phyloP scores from a whole-genome alignment of 64 coral and sea anemone species.

The Stichodactyla helianthus region DNA sequence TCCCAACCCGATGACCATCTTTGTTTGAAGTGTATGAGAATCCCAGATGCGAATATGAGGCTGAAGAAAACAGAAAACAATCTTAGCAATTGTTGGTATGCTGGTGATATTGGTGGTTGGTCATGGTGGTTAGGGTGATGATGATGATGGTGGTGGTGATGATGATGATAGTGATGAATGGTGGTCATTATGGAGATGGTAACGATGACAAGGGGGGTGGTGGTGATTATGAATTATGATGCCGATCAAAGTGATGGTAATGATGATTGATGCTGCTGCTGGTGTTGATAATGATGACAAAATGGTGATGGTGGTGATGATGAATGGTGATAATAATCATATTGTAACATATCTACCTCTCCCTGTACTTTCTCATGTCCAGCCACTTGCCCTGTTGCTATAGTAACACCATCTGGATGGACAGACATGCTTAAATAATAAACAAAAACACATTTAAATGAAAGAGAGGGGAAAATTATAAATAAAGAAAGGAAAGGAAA shows the following conservation, averaged over 20 bases:
- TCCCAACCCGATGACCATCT: conserved; percentile 58
- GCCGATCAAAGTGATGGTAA: neutral
- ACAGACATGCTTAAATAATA: conserved; percentile 49
- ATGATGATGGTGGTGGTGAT: neutral
- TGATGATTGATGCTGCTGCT: neutral
- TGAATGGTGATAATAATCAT: neutral
- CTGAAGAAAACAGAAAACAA: neutral
- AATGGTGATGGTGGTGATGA: too few relatives aligned
- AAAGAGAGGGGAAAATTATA: neutral
- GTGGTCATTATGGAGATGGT: neutral
- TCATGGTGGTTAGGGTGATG: neutral
- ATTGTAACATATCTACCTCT: conserved; percentile 6
- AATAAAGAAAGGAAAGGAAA: neutral
- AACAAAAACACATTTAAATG: neutral
- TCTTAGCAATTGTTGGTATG: neutral
- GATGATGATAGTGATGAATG: neutral
- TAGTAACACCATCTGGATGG: conserved; percentile 67
- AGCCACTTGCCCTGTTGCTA: conserved; percentile 72
- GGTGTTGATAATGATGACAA: neutral
- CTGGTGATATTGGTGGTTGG: neutral
- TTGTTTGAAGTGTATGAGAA: conserved; percentile 53
- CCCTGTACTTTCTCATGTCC: conserved; percentile 65
- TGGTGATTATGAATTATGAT: neutral
- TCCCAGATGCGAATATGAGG: conserved; percentile 76
- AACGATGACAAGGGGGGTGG: neutral